phyloP scores from a whole-genome alignment of 2,113 vertebrate species.

The Cepphus grylle region DNA sequence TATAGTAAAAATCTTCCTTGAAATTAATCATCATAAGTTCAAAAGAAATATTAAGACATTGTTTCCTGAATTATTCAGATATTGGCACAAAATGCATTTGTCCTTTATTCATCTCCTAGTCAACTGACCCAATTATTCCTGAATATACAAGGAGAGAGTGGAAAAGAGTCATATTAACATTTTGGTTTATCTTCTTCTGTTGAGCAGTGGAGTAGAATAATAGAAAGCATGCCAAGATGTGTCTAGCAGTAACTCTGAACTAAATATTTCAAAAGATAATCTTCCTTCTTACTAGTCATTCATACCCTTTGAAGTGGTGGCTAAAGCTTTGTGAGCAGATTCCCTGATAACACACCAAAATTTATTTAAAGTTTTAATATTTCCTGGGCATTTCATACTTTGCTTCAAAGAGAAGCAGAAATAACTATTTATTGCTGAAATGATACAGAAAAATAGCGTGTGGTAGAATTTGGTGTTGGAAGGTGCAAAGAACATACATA shows the following conservation, averaged over 20 bases:
- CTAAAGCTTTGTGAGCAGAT: not conserved
- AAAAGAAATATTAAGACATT: not conserved
- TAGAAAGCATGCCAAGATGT: not conserved
- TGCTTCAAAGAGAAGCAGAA: not conserved
- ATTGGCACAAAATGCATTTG: not conserved
- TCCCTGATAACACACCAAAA: not conserved
- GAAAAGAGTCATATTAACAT: not conserved
- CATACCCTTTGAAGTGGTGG: not conserved
- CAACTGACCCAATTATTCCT: not conserved
- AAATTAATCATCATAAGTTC: not conserved
- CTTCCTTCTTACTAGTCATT: not conserved
- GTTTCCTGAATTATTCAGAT: not conserved
- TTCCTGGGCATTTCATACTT: not conserved
- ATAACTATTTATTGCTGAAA: not conserved
- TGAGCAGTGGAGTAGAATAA: not conserved
- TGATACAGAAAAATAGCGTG: not conserved
- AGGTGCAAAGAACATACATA: constrained; percentile 72
- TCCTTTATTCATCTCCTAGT: not conserved
- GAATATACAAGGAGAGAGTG: not conserved
- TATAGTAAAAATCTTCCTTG: not conserved
- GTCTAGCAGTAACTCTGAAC: not conserved
- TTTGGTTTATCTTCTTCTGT: not conserved
- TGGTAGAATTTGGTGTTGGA: not conserved
- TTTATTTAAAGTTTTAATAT: not conserved
- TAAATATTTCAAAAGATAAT: not conserved